These are phyloP conservation scores for Labeo calbasu DNA, from an alignment of 2,797 vertebrate species.

Conservation along the genomic window DNA sequence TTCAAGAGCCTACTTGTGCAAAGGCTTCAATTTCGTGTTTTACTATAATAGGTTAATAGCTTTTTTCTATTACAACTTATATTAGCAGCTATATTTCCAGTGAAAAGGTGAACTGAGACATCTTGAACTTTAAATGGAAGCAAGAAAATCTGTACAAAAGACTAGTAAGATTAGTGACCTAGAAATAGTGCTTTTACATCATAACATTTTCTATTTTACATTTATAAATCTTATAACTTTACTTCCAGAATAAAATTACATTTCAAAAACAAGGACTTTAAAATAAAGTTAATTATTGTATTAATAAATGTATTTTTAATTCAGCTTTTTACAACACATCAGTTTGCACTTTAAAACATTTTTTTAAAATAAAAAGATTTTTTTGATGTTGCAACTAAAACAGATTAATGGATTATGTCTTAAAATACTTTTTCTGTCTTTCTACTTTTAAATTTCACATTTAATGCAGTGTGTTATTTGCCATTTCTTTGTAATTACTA, in stretches of 20 bases:
- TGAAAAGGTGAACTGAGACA: neutral
- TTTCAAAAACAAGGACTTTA: neutral
- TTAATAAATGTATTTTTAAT: neutral
- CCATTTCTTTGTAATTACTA: neutral
- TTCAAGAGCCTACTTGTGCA: neutral
- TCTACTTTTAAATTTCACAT: neutral
- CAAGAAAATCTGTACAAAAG: neutral
- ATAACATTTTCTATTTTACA: neutral
- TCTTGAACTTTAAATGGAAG: neutral
- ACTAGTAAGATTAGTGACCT: neutral
- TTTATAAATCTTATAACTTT: neutral
- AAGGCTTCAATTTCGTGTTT: neutral
- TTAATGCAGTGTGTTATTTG: neutral
- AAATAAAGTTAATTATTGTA: neutral
- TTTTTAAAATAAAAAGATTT: no score
- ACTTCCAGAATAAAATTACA: neutral
- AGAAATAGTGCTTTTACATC: neutral
- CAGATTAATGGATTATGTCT: neutral
- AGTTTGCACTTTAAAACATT: neutral
- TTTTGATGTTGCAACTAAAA: neutral
- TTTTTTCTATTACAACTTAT: neutral
- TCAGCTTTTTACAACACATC: neutral
- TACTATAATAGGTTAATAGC: neutral
- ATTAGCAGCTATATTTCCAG: neutral
- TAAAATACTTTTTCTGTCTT: neutral